Percentiles rank a stretch among this genome's conserved stretches.
Conservation (phyloP, 2,888 invertebrate species). For the Aquatica leii region DNA sequence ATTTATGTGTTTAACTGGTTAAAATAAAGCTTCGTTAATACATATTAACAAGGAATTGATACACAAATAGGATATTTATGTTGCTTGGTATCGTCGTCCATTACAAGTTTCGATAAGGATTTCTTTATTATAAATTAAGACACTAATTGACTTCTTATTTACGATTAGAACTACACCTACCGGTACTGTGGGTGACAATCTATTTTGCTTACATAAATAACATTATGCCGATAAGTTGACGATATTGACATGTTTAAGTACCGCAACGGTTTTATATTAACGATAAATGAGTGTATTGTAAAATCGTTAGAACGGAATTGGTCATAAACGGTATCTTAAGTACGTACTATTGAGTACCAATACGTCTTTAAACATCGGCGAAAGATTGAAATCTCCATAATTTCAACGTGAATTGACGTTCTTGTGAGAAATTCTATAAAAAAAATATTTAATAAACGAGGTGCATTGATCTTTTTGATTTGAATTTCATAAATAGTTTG, state of each 20-base stretch:
- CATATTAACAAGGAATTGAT: no score
- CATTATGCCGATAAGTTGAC: not conserved
- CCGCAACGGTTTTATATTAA: constrained; percentile 3
- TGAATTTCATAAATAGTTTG: no score
- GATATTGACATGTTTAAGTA: constrained; percentile 1
- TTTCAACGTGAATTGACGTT: not conserved
- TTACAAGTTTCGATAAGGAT: no score
- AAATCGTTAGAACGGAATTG: not conserved
- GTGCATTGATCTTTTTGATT: no score
- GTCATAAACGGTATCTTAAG: constrained; percentile 13
- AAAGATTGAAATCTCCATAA: constrained; percentile 12
- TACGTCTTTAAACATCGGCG: not conserved
- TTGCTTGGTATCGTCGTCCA: no score
- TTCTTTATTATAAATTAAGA: constrained; percentile 6
- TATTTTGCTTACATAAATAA: constrained; percentile 10
- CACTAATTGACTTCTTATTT: constrained; percentile 8
- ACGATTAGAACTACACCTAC: constrained; percentile 2
- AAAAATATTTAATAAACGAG: no score
- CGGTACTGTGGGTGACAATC: constrained; percentile 2
- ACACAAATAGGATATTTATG: no score
- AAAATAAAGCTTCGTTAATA: no score
- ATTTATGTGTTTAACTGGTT: no score
- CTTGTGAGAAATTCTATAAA: no score
- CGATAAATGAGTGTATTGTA: constrained; percentile 8
- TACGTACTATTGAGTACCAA: constrained; percentile 1